Percentiles rank a stretch among this genome's conserved stretches.
These are phyloP conservation scores for Phyllopteryx taeniolatus DNA, from an alignment of 2,113 vertebrate genomes.

Conservation along the genomic window DNA sequence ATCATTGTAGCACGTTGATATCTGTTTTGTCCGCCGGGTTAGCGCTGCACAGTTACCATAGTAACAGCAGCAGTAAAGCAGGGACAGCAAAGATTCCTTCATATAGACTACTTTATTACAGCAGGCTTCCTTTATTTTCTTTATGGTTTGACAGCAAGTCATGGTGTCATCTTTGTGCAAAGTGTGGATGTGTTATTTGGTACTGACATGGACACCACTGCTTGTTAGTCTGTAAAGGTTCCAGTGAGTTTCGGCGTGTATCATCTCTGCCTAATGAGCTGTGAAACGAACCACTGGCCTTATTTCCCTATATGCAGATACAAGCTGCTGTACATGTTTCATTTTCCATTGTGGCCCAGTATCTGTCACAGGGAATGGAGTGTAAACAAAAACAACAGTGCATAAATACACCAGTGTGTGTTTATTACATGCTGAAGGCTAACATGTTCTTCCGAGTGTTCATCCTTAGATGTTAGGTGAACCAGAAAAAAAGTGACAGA, in stretches of 20 bases:
- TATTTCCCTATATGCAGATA: conserved; percentile 31
- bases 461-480: not conserved
- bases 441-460: not conserved
- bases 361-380: conserved; percentile 12
- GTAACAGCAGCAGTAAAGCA: conserved; percentile 16
- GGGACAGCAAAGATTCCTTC: conserved; percentile 6
- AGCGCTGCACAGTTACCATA: conserved; percentile 26
- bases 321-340: conserved; percentile 25
- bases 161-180: conserved; percentile 6
- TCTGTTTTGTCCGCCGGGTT: conserved; percentile 4
- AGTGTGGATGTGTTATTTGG: conserved; percentile 6
- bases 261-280: conserved; percentile 32
- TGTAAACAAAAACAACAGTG: conserved; percentile 14
- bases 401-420: not conserved
- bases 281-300: conserved; percentile 33
- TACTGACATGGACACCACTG: conserved; percentile 4
- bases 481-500: not conserved
- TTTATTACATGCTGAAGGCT: not conserved
- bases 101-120: not conserved
- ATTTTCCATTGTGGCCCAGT: conserved; percentile 12
- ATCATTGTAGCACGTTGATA: not conserved
- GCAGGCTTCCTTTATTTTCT: not conserved
- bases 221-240: conserved; percentile 25
- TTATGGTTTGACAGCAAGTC: conserved; percentile 14
- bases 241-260: conserved; percentile 15